A percentile compares a stretch with the other conserved stretches of the same genome.
phyloP scores from a whole-genome alignment of 2,797 vertebrate species.

The Catostomus latipinnis region DNA sequence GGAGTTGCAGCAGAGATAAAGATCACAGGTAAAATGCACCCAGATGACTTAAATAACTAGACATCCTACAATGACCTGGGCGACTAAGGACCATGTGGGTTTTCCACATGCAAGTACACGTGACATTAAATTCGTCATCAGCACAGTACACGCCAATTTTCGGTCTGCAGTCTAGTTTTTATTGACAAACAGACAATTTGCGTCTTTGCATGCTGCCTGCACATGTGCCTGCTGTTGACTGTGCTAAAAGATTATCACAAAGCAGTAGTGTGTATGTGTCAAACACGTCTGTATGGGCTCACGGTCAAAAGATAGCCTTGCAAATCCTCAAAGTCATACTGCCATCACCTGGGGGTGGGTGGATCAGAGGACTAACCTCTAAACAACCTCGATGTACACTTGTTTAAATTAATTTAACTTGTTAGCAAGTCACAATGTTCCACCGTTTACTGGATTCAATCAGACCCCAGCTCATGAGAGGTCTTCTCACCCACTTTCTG shows the following conservation, averaged over 20 bases:
- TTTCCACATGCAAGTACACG: no score
- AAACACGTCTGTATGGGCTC: no score
- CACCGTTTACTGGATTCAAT: constrained; percentile 73
- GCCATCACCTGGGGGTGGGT: background rate
- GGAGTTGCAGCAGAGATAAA: background rate
- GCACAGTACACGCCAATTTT: no score
- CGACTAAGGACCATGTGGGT: no score
- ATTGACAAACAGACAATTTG: no score
- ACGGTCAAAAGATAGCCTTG: no score
- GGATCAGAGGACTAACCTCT: constrained; percentile 56
- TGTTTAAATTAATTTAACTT: constrained; percentile 69
- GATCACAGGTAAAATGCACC: background rate
- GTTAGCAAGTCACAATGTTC: constrained; percentile 79
- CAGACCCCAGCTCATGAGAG: constrained; percentile 48
- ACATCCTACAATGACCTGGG: background rate
- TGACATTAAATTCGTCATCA: no score
- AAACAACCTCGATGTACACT: constrained; percentile 58
- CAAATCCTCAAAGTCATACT: background rate
- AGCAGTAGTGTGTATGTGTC: no score
- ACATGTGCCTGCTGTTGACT: no score
- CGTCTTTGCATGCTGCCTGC: no score
- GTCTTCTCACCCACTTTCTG: background rate
- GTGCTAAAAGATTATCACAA: no score
- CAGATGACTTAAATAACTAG: background rate
- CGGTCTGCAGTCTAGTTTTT: no score